These are phyloP conservation scores for Hemibagrus guttatus DNA, from an alignment of 2,797 vertebrate genomes.

Conservation along the genomic window DNA sequence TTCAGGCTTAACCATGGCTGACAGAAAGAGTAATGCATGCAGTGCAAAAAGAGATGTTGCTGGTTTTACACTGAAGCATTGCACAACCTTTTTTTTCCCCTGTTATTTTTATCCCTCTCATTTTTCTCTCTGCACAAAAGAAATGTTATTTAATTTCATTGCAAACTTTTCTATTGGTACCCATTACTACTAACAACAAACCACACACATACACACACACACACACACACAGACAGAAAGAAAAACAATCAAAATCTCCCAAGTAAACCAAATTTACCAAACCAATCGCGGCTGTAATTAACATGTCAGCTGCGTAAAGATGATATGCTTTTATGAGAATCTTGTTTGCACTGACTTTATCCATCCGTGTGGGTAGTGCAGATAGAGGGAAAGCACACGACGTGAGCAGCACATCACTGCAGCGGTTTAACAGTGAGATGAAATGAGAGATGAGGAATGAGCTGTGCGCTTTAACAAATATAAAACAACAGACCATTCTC, in stretches of 20 bases:
- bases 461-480: not conserved
- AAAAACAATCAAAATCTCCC: not conserved
- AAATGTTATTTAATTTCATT: not conserved
- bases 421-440: not conserved
- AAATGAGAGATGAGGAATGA: not conserved
- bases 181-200: not conserved
- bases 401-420: not conserved
- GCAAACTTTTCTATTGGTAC: slow-evolving; percentile 1
- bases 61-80: not conserved
- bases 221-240: no score
- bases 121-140: not conserved
- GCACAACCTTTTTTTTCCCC: not conserved
- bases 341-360: not conserved
- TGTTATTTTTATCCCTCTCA: no score
- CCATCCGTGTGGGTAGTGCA: not conserved
- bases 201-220: not conserved
- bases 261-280: not conserved
- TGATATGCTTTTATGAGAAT: slow-evolving; percentile 11
- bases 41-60: slow-evolving; percentile 7
- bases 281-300: not conserved
- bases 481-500: no score
- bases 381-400: no score
- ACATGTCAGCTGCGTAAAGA: not conserved
- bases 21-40: slow-evolving; percentile 25
- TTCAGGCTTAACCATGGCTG: slow-evolving; percentile 26